These are phyloP conservation scores for Lepus townsendii DNA, from an alignment of 2,797 vertebrate genomes.

Conservation along the genomic window DNA sequence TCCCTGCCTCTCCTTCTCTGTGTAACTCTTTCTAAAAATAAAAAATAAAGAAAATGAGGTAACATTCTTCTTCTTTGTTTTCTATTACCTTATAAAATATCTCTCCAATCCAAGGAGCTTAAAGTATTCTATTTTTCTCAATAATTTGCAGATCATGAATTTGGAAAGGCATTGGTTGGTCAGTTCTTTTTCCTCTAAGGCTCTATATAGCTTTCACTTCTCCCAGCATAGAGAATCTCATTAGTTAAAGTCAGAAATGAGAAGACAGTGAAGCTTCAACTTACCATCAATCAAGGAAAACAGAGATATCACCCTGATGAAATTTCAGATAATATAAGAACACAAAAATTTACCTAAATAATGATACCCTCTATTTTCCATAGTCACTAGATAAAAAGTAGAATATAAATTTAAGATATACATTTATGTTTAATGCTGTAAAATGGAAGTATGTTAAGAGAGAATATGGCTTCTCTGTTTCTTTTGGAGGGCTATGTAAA, in stretches of 20 bases:
- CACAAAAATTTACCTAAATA: neutral
- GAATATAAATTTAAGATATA: neutral
- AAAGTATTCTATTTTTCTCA: neutral
- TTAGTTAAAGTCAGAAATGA: conserved; percentile 17
- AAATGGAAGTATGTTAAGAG: neutral
- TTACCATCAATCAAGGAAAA: conserved; percentile 8
- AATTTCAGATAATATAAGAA: neutral
- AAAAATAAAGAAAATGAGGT: neutral
- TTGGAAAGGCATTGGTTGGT: neutral
- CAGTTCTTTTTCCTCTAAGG: neutral
- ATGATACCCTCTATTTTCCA: neutral
- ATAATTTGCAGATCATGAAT: neutral
- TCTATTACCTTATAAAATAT: neutral
- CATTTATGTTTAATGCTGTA: neutral
- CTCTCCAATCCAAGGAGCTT: neutral
- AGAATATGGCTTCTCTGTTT: neutral
- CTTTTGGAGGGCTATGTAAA: neutral
- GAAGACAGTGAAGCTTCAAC: neutral
- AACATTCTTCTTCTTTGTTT: neutral
- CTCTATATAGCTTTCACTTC: neutral
- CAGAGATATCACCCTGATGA: neutral
- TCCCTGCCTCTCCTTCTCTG: too few species aligned
- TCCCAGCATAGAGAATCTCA: neutral
- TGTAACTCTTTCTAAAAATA: too few species aligned
- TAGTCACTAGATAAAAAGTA: neutral